Evolutionary conservation across 2,888 invertebrate species (phyloP).

Genomic region (Leptarthrus brevirostris): DNA sequence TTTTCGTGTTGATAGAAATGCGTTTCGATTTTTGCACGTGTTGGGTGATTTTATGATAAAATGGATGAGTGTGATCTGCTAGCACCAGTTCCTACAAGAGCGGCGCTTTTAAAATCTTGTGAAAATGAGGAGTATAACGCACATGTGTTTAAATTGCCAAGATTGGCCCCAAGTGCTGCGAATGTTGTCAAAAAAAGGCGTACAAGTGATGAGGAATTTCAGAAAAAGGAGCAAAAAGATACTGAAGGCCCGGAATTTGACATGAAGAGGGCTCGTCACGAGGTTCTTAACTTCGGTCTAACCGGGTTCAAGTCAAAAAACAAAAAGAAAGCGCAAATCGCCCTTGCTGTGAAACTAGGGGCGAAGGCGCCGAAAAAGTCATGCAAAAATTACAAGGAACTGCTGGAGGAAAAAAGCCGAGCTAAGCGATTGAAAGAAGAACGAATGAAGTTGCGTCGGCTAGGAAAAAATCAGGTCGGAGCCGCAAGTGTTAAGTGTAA

Average conservation of each 20-base stretch:
- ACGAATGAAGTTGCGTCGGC: slow-evolving; percentile 68
- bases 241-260: slow-evolving; percentile 70
- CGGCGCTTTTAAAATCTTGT: slow-evolving; percentile 59
- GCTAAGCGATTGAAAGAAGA: slow-evolving; percentile 69
- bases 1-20: too few relatives aligned
- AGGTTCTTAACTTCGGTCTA: slow-evolving; percentile 87
- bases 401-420: slow-evolving; percentile 73
- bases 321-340: slow-evolving; percentile 82
- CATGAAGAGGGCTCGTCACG: slow-evolving; percentile 81
- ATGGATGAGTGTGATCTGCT: slow-evolving; percentile 53
- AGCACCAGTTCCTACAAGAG: slow-evolving; percentile 63
- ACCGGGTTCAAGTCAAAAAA: slow-evolving; percentile 77
- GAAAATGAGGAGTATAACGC: slow-evolving; percentile 59
- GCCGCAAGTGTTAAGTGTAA: slow-evolving; percentile 65
- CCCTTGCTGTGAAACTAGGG: slow-evolving; percentile 82
- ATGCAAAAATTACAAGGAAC: slow-evolving; percentile 79
- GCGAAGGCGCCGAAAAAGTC: slow-evolving; percentile 81
- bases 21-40: slow-evolving; percentile 7
- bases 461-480: slow-evolving; percentile 74
- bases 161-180: slow-evolving; percentile 9
- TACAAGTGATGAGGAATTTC: background rate
- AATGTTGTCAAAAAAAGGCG: background rate
- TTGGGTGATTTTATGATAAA: background rate
- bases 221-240: slow-evolving; percentile 2
- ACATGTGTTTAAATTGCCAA: slow-evolving; percentile 61